Conservation (phyloP, 2,797 vertebrate genomes). For the Selene dorsalis region DNA sequence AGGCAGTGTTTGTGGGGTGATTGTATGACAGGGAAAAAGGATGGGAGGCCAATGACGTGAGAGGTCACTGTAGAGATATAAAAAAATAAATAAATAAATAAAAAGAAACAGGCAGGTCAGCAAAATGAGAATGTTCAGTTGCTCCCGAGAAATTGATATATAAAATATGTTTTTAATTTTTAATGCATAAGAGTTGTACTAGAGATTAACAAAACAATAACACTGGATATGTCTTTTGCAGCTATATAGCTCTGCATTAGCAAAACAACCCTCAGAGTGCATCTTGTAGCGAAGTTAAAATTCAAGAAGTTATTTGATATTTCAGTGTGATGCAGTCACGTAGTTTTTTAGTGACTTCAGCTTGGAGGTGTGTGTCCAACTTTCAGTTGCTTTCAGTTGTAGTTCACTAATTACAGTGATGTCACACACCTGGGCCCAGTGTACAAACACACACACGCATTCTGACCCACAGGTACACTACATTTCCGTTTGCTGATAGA, state of each 20-base stretch:
- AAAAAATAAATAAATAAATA: background rate
- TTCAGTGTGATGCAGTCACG: background rate
- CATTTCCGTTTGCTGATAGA: too few species aligned
- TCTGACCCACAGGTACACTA: too few species aligned
- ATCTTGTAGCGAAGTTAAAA: background rate
- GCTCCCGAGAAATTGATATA: background rate
- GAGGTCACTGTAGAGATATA: background rate
- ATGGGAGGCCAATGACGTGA: background rate
- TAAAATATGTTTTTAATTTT: background rate
- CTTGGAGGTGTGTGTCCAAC: too few species aligned
- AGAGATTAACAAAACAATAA: background rate
- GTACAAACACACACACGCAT: too few species aligned
- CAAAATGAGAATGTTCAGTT: background rate
- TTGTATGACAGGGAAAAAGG: constrained; percentile 1
- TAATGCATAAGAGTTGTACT: background rate
- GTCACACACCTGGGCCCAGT: too few species aligned
- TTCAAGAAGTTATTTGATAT: background rate
- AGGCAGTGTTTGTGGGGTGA: background rate
- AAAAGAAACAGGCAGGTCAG: background rate
- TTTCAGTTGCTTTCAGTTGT: too few species aligned
- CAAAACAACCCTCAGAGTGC: background rate
- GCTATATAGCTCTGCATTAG: background rate
- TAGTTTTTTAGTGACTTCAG: too few species aligned
- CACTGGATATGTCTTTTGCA: background rate
- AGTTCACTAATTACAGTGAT: too few species aligned